A percentile compares a stretch with the other conserved stretches of the same genome.
Conservation (phyloP, 2,797 vertebrate species). For the Hippoglossus hippoglossus region DNA sequence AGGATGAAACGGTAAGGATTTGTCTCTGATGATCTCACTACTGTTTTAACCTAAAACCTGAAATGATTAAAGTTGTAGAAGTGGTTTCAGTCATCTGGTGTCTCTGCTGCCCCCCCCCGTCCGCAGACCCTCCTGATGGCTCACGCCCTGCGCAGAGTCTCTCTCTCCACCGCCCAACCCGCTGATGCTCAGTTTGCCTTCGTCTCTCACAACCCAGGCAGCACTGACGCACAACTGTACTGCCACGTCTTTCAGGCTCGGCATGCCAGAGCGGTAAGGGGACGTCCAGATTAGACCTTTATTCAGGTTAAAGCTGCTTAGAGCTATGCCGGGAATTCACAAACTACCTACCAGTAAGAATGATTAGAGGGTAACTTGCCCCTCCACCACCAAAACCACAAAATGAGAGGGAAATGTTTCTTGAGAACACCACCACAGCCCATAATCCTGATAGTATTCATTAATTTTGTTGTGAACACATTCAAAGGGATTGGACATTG, state of each 20-base stretch:
- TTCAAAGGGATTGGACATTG: too few relatives aligned
- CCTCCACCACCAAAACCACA: neutral
- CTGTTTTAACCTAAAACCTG: neutral
- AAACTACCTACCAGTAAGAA: too few relatives aligned
- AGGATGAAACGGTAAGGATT: constrained; percentile 87
- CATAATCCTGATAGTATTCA: too few relatives aligned
- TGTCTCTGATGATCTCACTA: neutral
- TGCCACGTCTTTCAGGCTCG: constrained; percentile 93
- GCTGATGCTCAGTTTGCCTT: constrained; percentile 91
- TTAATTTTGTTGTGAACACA: too few relatives aligned
- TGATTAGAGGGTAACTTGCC: too few relatives aligned
- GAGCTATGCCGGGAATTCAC: too few relatives aligned
- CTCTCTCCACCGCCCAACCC: constrained; percentile 88
- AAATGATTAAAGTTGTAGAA: neutral
- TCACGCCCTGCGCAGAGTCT: constrained; percentile 90
- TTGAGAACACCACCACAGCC: neutral
- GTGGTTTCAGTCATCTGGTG: neutral
- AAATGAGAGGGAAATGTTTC: neutral
- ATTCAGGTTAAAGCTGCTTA: too few relatives aligned
- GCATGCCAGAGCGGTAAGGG: constrained; percentile 89
- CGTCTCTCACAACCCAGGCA: constrained; percentile 91
- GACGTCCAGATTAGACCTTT: neutral
- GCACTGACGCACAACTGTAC: constrained; percentile 85
- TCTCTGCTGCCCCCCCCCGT: neutral
- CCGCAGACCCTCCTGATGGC: constrained; percentile 94